Base-by-base conservation (phyloP, 2,888 invertebrate species). In the Hylaea fasciaria region DNA sequence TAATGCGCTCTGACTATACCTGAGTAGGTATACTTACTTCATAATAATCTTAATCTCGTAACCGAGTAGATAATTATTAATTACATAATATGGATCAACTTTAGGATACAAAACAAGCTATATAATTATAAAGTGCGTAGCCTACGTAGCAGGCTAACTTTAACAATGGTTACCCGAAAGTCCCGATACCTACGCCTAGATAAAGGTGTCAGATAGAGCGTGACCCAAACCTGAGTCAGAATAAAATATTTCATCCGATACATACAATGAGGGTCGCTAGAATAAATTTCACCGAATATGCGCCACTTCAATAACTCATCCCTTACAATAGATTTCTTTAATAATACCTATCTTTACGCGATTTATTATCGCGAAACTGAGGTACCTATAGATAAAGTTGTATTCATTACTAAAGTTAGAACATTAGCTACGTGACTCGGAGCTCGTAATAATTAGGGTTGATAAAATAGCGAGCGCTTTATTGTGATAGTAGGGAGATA, bases 231-330 rank as follows among this genome's bases (percentile, higher is more conserved):
- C 52, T 51, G 45, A 41, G 53, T 28, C 43, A 41, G 51, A 66
- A 64, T 62, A 62, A 60, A 64, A 52, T 61, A 63, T 63, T 62
- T 60, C 35, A 62, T 62, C 64, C 62, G 57, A 59, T 62, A 64
- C 62, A 59, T 62, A 64, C 62, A 66, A 66, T 66, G 57, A 50
- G 64, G 64, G 66, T 62, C 57, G 49, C 45, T 49, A 29, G 57
- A 62, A 62, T 64, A 62, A 52, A 64, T 64, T 60, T 58, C 43
- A 44, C 47, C 52, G 52, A 55, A 66, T 66, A 62, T 50, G 65
- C 55, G 59, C 32, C 57, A 52, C 59, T 64, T 64, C 66, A 55
- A 64, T 62, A 66, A 59, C 59, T 60, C 56, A 57, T 57, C 48
- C 52, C 61, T 61, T 57, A 52, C 52, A 56, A 62, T 62, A 57